Conservation (phyloP, 2,113 vertebrate species). For the Nipponia nippon region DNA sequence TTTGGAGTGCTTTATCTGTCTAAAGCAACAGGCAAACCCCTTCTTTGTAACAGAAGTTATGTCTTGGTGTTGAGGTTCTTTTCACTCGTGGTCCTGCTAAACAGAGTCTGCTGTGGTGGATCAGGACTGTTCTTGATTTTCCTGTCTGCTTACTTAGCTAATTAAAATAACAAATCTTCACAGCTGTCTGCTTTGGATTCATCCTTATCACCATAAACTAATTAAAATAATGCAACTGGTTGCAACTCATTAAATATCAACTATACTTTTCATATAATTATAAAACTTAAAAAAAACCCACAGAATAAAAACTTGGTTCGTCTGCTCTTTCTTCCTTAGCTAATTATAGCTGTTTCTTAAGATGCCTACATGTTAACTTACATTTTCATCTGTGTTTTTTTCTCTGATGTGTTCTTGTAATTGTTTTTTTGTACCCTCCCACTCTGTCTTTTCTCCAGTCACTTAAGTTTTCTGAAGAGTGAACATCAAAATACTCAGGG, state of each 20-base stretch:
- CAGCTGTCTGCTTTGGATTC: conserved; percentile 66
- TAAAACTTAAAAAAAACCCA: background rate
- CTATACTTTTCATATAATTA: conserved; percentile 34
- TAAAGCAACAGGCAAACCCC: conserved; percentile 31
- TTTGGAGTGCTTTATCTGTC: conserved; percentile 38
- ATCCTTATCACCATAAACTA: conserved; percentile 70
- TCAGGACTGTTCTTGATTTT: conserved; percentile 58
- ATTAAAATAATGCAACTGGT: conserved; percentile 70
- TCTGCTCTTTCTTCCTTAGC: background rate
- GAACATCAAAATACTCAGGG: background rate
- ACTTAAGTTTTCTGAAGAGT: background rate
- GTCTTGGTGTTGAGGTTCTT: background rate
- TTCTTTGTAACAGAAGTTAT: background rate
- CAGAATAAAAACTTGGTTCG: background rate
- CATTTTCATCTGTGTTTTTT: background rate
- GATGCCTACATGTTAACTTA: background rate
- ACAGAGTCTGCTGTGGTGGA: background rate
- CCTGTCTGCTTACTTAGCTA: conserved; percentile 65
- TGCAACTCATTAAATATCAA: conserved; percentile 62
- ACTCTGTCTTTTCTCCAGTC: background rate
- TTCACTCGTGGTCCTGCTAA: background rate
- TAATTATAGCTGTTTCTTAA: background rate
- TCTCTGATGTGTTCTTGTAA: background rate
- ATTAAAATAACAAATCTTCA: conserved; percentile 79
- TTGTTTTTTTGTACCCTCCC: background rate